Percentiles rank a stretch among this genome's conserved stretches.
Conservation (phyloP, 2,113 vertebrate genomes). For the Theristicus caerulescens region DNA sequence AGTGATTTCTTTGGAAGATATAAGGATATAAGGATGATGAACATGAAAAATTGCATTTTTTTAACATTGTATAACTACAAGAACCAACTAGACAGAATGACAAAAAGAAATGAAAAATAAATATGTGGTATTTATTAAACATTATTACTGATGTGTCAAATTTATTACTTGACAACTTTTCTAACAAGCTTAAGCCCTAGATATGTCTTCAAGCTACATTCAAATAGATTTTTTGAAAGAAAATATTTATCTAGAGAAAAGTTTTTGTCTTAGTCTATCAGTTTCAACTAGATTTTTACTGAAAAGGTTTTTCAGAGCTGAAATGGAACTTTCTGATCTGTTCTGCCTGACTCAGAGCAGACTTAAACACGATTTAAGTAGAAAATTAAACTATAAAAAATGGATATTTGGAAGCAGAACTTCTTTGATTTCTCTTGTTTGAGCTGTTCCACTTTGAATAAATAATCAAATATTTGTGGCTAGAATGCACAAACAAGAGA, state of each 20-base stretch:
- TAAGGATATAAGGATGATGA: neutral
- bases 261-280: neutral
- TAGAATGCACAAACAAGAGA: neutral
- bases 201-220: neutral
- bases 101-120: neutral
- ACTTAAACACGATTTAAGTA: neutral
- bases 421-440: neutral
- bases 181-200: neutral
- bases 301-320: neutral
- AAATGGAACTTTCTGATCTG: neutral
- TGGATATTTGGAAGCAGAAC: neutral
- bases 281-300: neutral
- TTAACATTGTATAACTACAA: neutral
- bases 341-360: neutral
- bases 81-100: neutral
- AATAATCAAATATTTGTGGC: neutral
- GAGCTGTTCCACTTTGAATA: neutral
- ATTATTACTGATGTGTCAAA: neutral
- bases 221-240: neutral
- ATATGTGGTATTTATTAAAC: neutral
- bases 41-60: neutral
- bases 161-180: neutral
- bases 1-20: neutral
- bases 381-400: neutral
- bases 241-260: neutral